Percentiles rank a stretch among this genome's conserved stretches.
Conservation (phyloP, 2,797 vertebrate genomes). For the Hemibagrus guttatus region DNA sequence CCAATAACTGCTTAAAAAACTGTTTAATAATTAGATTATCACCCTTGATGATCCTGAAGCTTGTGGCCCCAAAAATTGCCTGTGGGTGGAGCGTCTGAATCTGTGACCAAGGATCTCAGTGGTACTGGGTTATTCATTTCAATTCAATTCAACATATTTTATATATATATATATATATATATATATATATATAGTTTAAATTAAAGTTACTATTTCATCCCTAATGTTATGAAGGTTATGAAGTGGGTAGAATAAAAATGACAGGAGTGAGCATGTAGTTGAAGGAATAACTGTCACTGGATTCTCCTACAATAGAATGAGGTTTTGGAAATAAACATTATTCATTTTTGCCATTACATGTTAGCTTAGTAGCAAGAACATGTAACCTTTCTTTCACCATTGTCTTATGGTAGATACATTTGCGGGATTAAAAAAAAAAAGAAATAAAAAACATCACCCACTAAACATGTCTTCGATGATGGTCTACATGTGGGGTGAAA, state of each 20-base stretch:
- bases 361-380: background rate
- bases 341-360: background rate
- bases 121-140: no score
- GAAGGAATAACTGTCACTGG: background rate
- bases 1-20: background rate
- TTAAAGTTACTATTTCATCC: no score
- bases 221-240: no score
- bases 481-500: slow-evolving; percentile 15
- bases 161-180: no score
- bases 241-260: background rate
- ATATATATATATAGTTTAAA: no score
- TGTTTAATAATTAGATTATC: background rate
- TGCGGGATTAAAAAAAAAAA: background rate
- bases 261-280: background rate
- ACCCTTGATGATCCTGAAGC: background rate
- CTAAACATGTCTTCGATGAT: background rate
- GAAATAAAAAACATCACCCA: background rate
- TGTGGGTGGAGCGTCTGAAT: background rate
- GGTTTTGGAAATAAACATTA: background rate
- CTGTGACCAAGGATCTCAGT: background rate
- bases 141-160: no score
- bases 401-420: background rate
- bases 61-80: background rate
- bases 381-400: background rate
- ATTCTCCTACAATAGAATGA: background rate